These are phyloP conservation scores for Lagothrix lagotricha DNA, from an alignment of 2,797 vertebrate species.

Conservation along the genomic window DNA sequence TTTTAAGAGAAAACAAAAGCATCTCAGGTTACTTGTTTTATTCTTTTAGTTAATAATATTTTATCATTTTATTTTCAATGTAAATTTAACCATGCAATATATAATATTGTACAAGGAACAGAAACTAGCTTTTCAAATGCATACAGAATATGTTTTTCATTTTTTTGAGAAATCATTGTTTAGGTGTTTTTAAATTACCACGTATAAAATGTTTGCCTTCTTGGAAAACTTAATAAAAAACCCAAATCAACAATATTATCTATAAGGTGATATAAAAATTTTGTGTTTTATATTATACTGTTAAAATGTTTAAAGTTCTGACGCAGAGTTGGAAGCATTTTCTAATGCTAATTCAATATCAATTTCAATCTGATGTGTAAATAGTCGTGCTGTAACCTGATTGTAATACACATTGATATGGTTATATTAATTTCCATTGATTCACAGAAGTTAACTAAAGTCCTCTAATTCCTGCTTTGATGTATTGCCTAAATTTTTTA, in stretches of 20 bases:
- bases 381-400: background rate
- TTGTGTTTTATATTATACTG: background rate
- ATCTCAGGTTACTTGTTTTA: background rate
- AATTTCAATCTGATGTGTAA: background rate
- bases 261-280: background rate
- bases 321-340: background rate
- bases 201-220: background rate
- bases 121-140: background rate
- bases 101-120: background rate
- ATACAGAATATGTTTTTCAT: background rate
- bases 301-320: background rate
- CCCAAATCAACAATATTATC: background rate
- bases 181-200: background rate
- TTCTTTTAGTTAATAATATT: background rate
- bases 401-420: background rate
- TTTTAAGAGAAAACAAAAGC: background rate
- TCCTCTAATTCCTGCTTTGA: background rate
- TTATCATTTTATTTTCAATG: background rate
- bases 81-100: background rate
- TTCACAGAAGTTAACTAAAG: background rate
- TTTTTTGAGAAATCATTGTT: background rate
- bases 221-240: slow-evolving; percentile 16
- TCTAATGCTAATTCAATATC: background rate
- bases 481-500: background rate
- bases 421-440: background rate